Evolutionary conservation across 2,888 invertebrate species (phyloP).

Genomic region (Trypoxylon attenuatum): DNA sequence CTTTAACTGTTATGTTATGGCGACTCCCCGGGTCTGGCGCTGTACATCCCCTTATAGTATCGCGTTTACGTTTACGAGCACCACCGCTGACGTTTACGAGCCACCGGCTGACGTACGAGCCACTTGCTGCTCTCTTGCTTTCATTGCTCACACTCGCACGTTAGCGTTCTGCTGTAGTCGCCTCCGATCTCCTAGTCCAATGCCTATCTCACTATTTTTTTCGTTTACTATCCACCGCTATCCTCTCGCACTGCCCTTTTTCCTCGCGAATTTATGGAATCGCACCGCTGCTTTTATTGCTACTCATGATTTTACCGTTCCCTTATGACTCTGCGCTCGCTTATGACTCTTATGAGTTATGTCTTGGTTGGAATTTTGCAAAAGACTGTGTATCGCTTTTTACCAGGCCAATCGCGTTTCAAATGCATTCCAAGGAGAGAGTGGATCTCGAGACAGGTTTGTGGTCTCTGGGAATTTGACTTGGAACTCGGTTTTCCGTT

Average conservation of each 20-base stretch:
- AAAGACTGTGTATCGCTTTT: no score
- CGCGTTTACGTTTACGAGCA: conserved; percentile 74
- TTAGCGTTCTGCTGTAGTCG: conserved; percentile 57
- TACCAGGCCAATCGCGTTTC: no score
- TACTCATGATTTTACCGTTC: no score
- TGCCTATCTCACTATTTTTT: not conserved
- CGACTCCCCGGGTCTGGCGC: conserved; percentile 64
- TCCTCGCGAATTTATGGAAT: not conserved
- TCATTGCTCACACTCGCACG: conserved; percentile 71
- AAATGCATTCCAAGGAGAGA: no score
- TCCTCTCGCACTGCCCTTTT: not conserved
- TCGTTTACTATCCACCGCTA: not conserved
- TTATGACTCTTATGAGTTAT: no score
- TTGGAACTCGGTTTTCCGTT: no score
- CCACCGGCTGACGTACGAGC: conserved; percentile 75
- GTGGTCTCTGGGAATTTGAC: no score
- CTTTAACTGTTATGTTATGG: conserved; percentile 69
- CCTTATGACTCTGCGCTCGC: no score
- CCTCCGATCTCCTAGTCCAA: conserved; percentile 30
- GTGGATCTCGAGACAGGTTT: no score
- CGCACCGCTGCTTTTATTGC: not conserved
- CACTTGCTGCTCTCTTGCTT: conserved; percentile 74
- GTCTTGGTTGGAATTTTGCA: no score
- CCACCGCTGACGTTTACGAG: conserved; percentile 75
- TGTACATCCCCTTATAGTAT: conserved; percentile 73